A percentile compares a stretch with the other conserved stretches of the same genome.
phyloP scores from a whole-genome alignment of 2,888 invertebrate species.

The Dicycla oo region DNA sequence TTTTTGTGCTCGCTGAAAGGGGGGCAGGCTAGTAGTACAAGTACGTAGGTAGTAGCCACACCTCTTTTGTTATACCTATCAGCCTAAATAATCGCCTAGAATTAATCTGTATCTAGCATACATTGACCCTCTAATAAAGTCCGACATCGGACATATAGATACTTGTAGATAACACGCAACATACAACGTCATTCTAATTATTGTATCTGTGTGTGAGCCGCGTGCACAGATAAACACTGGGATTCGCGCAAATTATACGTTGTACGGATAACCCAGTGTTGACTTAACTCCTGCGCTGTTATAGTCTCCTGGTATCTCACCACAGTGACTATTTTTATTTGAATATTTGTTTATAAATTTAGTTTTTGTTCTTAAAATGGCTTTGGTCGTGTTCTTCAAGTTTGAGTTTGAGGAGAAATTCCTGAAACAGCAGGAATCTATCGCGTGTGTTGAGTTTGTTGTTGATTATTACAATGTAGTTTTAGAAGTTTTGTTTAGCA shows the following conservation, averaged over 20 bases:
- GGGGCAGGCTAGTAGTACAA: constrained; percentile 13
- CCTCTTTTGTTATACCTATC: constrained; percentile 28
- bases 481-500: constrained; percentile 65
- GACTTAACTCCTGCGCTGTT: constrained; percentile 48
- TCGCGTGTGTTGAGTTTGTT: constrained; percentile 73
- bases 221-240: constrained; percentile 59
- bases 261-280: constrained; percentile 69
- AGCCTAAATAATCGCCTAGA: background rate
- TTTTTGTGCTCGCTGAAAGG: background rate
- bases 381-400: constrained; percentile 68
- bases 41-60: constrained; percentile 20
- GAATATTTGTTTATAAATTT: constrained; percentile 12
- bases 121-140: constrained; percentile 44
- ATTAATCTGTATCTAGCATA: constrained; percentile 23
- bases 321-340: constrained; percentile 25
- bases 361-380: constrained; percentile 66
- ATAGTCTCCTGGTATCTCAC: constrained; percentile 44
- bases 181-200: constrained; percentile 54
- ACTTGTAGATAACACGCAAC: constrained; percentile 24
- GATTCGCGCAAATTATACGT: constrained; percentile 67
- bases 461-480: constrained; percentile 66
- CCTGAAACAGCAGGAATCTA: constrained; percentile 59
- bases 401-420: constrained; percentile 62
- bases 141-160: constrained; percentile 16
- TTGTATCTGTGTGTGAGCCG: constrained; percentile 49